Percentiles rank a stretch among this genome's conserved stretches.
Conservation (phyloP, 2,113 vertebrate genomes). For the Paramormyrops kingsleyae region DNA sequence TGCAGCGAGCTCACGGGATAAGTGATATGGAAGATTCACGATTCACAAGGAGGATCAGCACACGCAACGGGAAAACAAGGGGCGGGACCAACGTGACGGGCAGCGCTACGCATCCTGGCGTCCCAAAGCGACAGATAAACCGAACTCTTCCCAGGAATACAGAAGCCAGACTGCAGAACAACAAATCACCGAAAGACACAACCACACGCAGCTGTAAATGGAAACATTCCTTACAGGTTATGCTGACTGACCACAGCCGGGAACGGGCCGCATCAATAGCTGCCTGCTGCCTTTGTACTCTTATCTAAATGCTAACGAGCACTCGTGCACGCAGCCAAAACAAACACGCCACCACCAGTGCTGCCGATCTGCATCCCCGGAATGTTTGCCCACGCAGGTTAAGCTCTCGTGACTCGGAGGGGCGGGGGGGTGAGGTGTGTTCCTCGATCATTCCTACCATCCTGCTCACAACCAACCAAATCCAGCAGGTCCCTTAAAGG, state of each 20-base stretch:
- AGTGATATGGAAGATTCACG: background rate
- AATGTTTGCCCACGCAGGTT: background rate
- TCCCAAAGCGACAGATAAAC: background rate
- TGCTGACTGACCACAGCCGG: background rate
- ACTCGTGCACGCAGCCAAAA: background rate
- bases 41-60: background rate
- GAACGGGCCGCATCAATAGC: no score
- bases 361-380: background rate
- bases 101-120: no score
- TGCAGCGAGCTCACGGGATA: background rate
- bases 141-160: background rate
- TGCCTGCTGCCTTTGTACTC: background rate
- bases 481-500: background rate
- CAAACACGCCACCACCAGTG: background rate
- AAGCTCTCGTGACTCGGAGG: background rate
- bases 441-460: background rate
- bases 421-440: background rate
- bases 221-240: background rate
- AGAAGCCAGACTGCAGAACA: background rate
- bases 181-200: background rate
- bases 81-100: background rate
- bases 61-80: background rate
- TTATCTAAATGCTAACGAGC: background rate
- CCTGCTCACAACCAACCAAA: background rate
- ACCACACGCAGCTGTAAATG: background rate